Evolutionary conservation across 1,140 invertebrate species (phyloP).

Genomic region (Lordiphosa clarofinis): DNA sequence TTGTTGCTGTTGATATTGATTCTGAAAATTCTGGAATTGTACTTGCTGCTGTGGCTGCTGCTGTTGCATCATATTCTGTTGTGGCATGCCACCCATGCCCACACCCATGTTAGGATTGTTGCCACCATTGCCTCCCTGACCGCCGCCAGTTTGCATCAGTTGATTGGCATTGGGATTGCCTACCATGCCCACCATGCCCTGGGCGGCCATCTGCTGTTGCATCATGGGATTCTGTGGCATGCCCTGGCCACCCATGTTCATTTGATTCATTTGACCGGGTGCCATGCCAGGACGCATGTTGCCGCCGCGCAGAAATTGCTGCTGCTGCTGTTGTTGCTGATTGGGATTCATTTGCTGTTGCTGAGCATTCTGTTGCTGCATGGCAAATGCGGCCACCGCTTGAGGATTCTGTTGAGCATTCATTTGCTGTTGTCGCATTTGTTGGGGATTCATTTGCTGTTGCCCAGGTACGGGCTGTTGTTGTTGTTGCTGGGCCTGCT

Average conservation of each 20-base stretch:
- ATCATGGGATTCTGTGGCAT: constrained; percentile 81
- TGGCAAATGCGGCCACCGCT: constrained; percentile 68
- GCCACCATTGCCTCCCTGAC: constrained; percentile 44
- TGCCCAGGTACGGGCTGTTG: constrained; percentile 53
- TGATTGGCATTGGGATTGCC: constrained; percentile 78
- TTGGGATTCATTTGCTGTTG: constrained; percentile 55
- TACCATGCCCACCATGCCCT: constrained; percentile 81
- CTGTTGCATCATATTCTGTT: constrained; percentile 68
- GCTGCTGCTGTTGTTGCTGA: constrained; percentile 73
- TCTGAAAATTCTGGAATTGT: constrained; percentile 77
- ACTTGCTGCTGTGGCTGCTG: constrained; percentile 58
- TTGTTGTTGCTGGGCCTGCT: constrained; percentile 64
- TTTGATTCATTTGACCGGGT: constrained; percentile 80
- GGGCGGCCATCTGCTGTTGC: constrained; percentile 80
- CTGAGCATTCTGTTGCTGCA: constrained; percentile 61
- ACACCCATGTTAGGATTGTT: constrained; percentile 17
- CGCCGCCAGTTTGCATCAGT: constrained; percentile 54
- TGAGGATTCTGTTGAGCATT: constrained; percentile 79
- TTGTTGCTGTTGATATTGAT: constrained; percentile 67
- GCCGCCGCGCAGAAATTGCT: constrained; percentile 67
- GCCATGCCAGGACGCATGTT: constrained; percentile 80
- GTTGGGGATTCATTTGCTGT: constrained; percentile 62
- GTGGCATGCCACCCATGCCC: constrained; percentile 65
- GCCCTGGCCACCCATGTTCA: constrained; percentile 80
- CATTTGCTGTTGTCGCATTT: constrained; percentile 62